These are phyloP conservation scores for Cervus canadensis DNA, from an alignment of 2,113 vertebrate genomes.

Conservation along the genomic window DNA sequence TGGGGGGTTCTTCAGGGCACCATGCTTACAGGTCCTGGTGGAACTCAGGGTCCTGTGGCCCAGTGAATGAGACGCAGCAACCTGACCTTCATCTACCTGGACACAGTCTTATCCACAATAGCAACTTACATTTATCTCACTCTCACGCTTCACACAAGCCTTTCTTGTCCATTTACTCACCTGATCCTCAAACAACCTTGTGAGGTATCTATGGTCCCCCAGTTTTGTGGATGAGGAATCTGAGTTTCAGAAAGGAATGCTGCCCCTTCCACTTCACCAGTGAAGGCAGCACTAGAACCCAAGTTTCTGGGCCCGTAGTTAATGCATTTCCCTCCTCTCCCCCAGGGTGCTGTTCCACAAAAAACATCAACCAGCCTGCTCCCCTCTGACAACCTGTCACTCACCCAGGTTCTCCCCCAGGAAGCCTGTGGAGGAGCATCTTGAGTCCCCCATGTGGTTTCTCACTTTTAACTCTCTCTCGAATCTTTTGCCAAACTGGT, in stretches of 20 bases:
- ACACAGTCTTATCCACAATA: background rate
- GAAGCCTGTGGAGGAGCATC: background rate
- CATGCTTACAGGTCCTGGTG: background rate
- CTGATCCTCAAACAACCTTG: background rate
- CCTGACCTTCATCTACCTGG: background rate
- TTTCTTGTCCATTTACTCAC: background rate
- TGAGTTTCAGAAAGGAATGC: background rate
- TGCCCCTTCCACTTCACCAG: background rate
- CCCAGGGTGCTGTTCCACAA: background rate
- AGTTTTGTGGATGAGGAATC: background rate
- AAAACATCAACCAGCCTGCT: background rate
- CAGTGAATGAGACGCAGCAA: background rate
- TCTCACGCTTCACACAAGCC: background rate
- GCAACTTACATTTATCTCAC: background rate
- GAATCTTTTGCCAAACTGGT: background rate
- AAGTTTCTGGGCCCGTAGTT: background rate
- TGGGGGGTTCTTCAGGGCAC: fast-evolving
- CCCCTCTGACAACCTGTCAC: background rate
- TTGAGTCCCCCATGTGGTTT: background rate
- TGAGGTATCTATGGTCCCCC: background rate
- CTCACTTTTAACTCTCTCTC: background rate
- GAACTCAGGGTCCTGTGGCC: background rate
- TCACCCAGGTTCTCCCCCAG: background rate
- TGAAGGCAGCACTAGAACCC: background rate
- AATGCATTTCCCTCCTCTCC: too few relatives aligned